Conservation (phyloP, 2,888 invertebrate genomes). For the Melanchra persicariae region DNA sequence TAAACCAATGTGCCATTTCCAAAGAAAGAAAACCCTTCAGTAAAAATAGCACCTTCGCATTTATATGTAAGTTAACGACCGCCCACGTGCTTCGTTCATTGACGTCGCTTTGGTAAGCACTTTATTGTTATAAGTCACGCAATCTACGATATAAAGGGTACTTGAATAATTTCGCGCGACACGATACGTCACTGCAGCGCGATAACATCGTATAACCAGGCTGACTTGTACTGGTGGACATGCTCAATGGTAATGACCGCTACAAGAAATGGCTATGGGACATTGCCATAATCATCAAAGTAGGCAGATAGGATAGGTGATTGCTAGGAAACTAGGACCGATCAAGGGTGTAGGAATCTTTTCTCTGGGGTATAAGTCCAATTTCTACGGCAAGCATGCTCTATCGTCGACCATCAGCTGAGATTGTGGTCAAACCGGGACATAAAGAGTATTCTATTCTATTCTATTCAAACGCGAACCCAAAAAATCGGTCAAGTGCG, state of each 20-base stretch:
- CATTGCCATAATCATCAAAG: too few species aligned
- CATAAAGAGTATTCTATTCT: too few species aligned
- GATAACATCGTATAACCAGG: conserved; percentile 25
- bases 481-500: too few species aligned
- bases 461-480: too few species aligned
- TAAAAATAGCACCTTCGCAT: conserved; percentile 14
- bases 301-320: not conserved
- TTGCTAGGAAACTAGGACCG: not conserved
- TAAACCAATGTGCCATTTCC: not conserved
- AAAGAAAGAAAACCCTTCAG: not conserved
- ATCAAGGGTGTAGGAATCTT: not conserved
- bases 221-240: not conserved
- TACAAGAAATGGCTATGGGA: not conserved
- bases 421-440: too few species aligned
- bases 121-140: conserved; percentile 45
- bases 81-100: conserved; percentile 36
- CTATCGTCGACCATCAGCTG: too few species aligned
- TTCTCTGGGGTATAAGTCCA: not conserved
- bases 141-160: not conserved
- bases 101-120: conserved; percentile 38
- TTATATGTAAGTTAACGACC: conserved; percentile 14
- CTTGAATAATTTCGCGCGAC: conserved; percentile 39
- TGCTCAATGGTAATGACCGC: conserved; percentile 27
- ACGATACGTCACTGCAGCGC: conserved; percentile 6
- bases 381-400: too few species aligned